A percentile compares a stretch with the other conserved stretches of the same genome.
Conservation (phyloP, 2,797 vertebrate genomes). For the Clarias pachynema region DNA sequence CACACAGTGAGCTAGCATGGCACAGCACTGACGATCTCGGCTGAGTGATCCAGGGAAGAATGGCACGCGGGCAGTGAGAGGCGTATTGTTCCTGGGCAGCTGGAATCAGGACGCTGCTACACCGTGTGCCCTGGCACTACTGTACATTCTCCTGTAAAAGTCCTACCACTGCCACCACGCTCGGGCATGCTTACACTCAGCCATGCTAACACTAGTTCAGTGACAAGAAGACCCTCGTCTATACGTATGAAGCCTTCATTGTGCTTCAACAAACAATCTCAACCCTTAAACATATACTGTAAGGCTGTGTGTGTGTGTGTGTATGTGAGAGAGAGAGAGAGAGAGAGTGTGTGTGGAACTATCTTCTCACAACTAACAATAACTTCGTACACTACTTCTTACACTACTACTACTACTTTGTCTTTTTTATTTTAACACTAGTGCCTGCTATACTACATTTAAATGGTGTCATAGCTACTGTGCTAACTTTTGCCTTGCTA, state of each 20-base stretch:
- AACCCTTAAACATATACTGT: constrained; percentile 7
- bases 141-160: constrained; percentile 10
- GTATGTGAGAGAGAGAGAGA: neutral
- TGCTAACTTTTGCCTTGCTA: neutral
- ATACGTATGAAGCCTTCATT: constrained; percentile 23
- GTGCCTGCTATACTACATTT: neutral
- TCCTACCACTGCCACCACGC: neutral
- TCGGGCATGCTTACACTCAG: neutral
- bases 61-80: constrained; percentile 56
- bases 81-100: constrained; percentile 66
- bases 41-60: constrained; percentile 38
- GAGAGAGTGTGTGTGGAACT: too few relatives aligned
- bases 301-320: neutral
- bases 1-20: constrained; percentile 41
- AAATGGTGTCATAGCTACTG: neutral
- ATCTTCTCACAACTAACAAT: neutral
- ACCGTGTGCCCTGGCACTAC: constrained; percentile 48
- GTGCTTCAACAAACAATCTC: constrained; percentile 19
- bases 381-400: neutral
- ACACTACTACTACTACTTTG: neutral
- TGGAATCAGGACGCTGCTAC: constrained; percentile 21
- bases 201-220: neutral
- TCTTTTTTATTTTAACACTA: neutral
- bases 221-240: constrained; percentile 8
- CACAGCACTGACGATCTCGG: constrained; percentile 49